These are phyloP conservation scores for Ditylenchus weischeri DNA, from an alignment of 2,888 invertebrate species.

Conservation along the genomic window DNA sequence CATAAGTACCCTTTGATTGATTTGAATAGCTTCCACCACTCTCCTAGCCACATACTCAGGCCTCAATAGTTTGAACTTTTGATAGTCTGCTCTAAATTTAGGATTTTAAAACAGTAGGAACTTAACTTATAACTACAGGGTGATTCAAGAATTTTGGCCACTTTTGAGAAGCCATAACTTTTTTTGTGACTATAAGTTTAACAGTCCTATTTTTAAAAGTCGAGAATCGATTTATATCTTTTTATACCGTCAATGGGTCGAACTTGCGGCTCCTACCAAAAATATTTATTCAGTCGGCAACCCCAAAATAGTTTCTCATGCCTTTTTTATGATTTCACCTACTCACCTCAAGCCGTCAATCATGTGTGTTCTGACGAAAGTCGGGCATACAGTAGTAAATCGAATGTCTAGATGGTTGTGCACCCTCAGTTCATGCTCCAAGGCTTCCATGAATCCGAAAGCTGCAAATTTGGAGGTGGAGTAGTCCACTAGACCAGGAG, in stretches of 20 bases:
- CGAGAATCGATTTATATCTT: too few relatives aligned
- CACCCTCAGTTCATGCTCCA: slow-evolving; percentile 70
- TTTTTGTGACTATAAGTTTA: too few relatives aligned
- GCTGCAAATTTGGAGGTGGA: slow-evolving; percentile 89
- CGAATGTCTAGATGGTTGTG: slow-evolving; percentile 65
- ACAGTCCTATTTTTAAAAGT: too few relatives aligned
- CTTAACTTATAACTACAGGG: background rate
- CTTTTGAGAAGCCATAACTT: too few relatives aligned
- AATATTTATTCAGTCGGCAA: too few relatives aligned
- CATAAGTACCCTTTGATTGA: slow-evolving; percentile 70
- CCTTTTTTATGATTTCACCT: background rate
- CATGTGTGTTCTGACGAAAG: slow-evolving; percentile 93
- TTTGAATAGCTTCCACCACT: slow-evolving; percentile 72
- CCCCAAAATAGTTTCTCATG: background rate
- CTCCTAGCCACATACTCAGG: slow-evolving; percentile 80
- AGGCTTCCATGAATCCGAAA: slow-evolving; percentile 84
- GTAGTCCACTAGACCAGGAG: slow-evolving; percentile 69
- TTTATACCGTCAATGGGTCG: too few relatives aligned
- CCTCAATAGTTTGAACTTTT: slow-evolving; percentile 62
- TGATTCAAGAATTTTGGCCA: background rate
- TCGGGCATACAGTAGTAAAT: slow-evolving; percentile 88
- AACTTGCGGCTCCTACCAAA: too few relatives aligned
- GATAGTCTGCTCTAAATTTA: background rate
- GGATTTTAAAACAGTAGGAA: background rate
- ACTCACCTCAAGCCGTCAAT: slow-evolving; percentile 74